Evolutionary conservation across 2,888 invertebrate genomes (phyloP).

Genomic region (Cryptocheilus praepositus): DNA sequence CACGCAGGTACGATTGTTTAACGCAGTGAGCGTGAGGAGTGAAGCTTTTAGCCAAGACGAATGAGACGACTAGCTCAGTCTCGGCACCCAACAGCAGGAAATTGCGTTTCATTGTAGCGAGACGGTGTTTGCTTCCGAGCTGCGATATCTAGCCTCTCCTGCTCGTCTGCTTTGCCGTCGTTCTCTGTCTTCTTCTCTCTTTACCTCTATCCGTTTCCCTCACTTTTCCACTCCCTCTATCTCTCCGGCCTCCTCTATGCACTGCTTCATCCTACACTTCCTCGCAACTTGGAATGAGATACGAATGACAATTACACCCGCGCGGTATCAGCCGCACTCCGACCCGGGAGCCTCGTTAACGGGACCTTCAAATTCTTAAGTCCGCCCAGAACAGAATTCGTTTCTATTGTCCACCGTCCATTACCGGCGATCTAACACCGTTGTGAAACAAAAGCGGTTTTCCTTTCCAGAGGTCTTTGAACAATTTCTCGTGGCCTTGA

Average conservation of each 20-base stretch:
- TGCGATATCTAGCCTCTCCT: constrained; percentile 60
- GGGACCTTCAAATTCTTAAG: constrained; percentile 49
- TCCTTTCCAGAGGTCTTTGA: no score
- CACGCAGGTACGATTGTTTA: constrained; percentile 66
- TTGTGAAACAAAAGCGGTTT: no score
- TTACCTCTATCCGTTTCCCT: neutral
- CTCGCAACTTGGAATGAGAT: constrained; percentile 58
- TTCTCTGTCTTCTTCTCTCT: constrained; percentile 7
- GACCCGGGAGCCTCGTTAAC: constrained; percentile 32
- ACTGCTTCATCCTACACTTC: constrained; percentile 38
- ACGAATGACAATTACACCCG: constrained; percentile 70
- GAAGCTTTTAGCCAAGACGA: constrained; percentile 69
- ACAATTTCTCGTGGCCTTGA: no score
- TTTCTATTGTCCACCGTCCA: constrained; percentile 35
- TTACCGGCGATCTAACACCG: no score
- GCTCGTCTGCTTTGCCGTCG: constrained; percentile 44
- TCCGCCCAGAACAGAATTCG: constrained; percentile 31
- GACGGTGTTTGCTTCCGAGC: constrained; percentile 70
- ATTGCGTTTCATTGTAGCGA: constrained; percentile 74
- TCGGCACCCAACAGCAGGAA: constrained; percentile 66
- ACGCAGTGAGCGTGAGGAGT: constrained; percentile 63
- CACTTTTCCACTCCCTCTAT: constrained; percentile 17
- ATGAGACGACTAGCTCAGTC: constrained; percentile 63
- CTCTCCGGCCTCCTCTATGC: constrained; percentile 22
- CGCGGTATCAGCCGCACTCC: constrained; percentile 44